phyloP scores from a whole-genome alignment of 2,113 vertebrate species.

The Eleginops maclovinus region DNA sequence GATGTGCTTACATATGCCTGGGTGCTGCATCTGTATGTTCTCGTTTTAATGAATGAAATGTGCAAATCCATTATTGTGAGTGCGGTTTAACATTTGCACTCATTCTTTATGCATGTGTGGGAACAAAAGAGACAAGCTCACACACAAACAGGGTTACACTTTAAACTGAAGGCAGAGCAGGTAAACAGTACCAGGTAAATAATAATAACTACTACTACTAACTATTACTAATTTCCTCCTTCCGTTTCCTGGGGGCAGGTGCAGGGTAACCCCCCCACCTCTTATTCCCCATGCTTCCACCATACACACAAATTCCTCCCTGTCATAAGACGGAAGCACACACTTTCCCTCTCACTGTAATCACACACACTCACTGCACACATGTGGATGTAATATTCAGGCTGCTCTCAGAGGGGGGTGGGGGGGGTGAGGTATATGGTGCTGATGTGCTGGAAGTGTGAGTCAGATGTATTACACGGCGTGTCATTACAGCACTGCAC shows the following conservation, averaged over 20 bases:
- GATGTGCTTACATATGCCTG: slow-evolving; percentile 60
- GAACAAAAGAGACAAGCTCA: not conserved
- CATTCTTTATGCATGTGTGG: not conserved
- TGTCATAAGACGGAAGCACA: slow-evolving; percentile 47
- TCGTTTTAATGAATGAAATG: slow-evolving; percentile 36
- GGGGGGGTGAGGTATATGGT: not conserved
- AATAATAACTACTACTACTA: no score
- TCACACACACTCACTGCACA: slow-evolving; percentile 44
- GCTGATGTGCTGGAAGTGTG: slow-evolving; percentile 69
- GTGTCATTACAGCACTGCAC: slow-evolving; percentile 71
- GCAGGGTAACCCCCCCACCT: slow-evolving; percentile 48
- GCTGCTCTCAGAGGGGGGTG: slow-evolving; percentile 16
- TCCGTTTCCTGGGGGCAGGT: slow-evolving; percentile 78
- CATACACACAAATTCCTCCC: slow-evolving; percentile 53
- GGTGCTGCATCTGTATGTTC: slow-evolving; percentile 10
- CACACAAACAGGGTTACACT: not conserved
- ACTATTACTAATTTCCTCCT: slow-evolving; percentile 74
- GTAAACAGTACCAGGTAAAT: no score
- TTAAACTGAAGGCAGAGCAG: not conserved
- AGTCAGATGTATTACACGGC: slow-evolving; percentile 76
- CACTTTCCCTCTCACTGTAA: slow-evolving; percentile 50
- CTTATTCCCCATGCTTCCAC: slow-evolving; percentile 2
- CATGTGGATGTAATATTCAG: slow-evolving; percentile 45
- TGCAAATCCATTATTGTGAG: slow-evolving; percentile 37
- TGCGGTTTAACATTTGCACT: slow-evolving; percentile 20